Evolutionary conservation across 2,888 invertebrate species (phyloP).

Genomic region (Lepidochrysops patricia): DNA sequence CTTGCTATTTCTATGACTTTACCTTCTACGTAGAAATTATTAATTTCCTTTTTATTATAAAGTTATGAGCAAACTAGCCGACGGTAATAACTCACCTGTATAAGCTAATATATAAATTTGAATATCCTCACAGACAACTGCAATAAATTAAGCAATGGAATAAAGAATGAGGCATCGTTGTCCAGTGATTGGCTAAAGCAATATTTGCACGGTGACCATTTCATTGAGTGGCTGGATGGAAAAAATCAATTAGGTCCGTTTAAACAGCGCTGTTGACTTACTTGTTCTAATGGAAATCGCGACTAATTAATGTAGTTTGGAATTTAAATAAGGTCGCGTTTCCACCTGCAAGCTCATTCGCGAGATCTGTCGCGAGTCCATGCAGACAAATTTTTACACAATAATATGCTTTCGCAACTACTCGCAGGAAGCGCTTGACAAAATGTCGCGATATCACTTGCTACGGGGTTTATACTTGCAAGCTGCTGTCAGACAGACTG

Average conservation of each 20-base stretch:
- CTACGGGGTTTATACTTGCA: too few relatives aligned
- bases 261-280: constrained; percentile 19
- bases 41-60: too few relatives aligned
- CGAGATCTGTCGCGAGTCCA: too few relatives aligned
- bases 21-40: too few relatives aligned
- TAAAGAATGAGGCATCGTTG: constrained; percentile 12
- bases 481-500: too few relatives aligned
- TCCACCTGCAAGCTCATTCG: too few relatives aligned
- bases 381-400: too few relatives aligned
- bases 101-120: constrained; percentile 2
- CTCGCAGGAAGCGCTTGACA: too few relatives aligned
- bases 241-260: constrained; percentile 43
- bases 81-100: neutral
- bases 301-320: constrained; percentile 40
- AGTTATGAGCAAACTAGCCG: too few relatives aligned
- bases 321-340: constrained; percentile 9
- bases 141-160: constrained; percentile 12
- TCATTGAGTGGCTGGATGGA: constrained; percentile 18
- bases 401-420: too few relatives aligned
- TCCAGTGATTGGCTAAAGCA: constrained; percentile 15
- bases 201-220: constrained; percentile 21
- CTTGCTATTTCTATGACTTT: too few relatives aligned
- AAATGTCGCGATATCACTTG: too few relatives aligned
- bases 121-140: neutral
- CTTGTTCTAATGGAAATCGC: constrained; percentile 60